Percentiles rank a stretch among this genome's conserved stretches.
These are phyloP conservation scores for Pseudomyrmex gracilis DNA, from an alignment of 1,140 invertebrate species.

Conservation along the genomic window DNA sequence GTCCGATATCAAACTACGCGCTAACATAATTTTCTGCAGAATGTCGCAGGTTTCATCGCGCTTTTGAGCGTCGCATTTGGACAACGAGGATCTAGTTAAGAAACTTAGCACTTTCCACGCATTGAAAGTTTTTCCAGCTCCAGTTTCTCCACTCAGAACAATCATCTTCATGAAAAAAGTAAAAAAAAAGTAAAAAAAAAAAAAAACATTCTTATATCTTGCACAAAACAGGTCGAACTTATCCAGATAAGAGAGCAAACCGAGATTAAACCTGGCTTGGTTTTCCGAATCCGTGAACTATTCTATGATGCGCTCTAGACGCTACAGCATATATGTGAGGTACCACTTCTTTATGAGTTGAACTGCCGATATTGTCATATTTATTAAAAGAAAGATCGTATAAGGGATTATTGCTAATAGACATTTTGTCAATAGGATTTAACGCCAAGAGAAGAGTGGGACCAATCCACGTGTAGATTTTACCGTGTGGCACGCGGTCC, in stretches of 20 bases:
- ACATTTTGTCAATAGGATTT: conserved; percentile 74
- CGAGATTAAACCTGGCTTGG: conserved; percentile 53
- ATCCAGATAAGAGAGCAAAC: not conserved
- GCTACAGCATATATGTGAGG: conserved; percentile 67
- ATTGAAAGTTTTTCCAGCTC: conserved; percentile 84
- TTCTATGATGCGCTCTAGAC: conserved; percentile 50
- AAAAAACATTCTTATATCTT: too few relatives aligned
- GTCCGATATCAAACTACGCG: conserved; percentile 75
- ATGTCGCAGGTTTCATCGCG: conserved; percentile 49
- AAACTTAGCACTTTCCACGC: conserved; percentile 82
- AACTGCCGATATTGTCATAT: not conserved
- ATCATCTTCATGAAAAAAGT: conserved; percentile 76
- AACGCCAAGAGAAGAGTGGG: conserved; percentile 75
- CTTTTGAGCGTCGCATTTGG: not conserved
- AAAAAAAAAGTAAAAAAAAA: not conserved
- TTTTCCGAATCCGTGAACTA: conserved; percentile 30
- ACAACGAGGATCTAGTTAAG: conserved; percentile 72
- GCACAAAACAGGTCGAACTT: not conserved
- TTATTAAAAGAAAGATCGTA: conserved; percentile 40
- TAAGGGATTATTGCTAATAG: conserved; percentile 15
- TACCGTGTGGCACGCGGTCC: conserved; percentile 70
- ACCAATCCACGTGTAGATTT: conserved; percentile 82
- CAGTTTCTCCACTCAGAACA: conserved; percentile 84
- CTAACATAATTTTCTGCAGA: conserved; percentile 71
- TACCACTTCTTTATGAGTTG: not conserved